Evolutionary conservation across 2,113 vertebrate genomes (phyloP).

Genomic region (Poeciliopsis retropinna): DNA sequence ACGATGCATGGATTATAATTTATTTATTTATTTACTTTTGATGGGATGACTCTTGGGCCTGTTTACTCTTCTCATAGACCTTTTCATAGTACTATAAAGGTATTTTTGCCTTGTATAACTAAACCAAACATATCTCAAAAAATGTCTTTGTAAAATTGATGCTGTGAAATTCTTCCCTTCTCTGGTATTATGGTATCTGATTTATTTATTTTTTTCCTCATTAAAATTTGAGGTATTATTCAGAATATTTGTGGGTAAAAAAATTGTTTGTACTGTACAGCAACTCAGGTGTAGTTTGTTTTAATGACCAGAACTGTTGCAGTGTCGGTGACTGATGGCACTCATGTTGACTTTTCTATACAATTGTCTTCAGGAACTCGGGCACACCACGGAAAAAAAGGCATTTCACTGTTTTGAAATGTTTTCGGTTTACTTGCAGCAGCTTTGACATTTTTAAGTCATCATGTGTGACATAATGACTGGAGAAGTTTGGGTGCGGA

Average conservation of each 20-base stretch:
- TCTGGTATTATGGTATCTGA: not conserved
- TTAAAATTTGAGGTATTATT: not conserved
- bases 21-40: not conserved
- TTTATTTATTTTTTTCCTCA: too few relatives aligned
- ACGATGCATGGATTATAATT: conserved; percentile 2
- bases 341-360: conserved; percentile 6
- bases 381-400: not conserved
- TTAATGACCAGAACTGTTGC: conserved; percentile 22
- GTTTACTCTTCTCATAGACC: not conserved
- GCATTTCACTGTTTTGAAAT: not conserved
- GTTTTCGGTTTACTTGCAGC: not conserved
- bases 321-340: not conserved
- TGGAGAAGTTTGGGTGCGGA: not conserved
- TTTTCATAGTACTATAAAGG: conserved; percentile 2
- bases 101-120: conserved; percentile 15
- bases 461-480: conserved; percentile 4
- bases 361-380: not conserved
- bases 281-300: conserved; percentile 14
- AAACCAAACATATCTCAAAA: conserved; percentile 1
- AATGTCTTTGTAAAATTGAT: conserved; percentile 6
- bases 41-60: not conserved
- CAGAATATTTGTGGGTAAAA: not conserved
- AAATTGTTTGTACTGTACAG: conserved; percentile 1
- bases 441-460: conserved; percentile 4
- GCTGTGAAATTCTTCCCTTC: not conserved